Evolutionary conservation across 2,797 vertebrate genomes (phyloP), one percentile per base, ranked within the genome.

Genomic region (Myotis planiceps): DNA sequence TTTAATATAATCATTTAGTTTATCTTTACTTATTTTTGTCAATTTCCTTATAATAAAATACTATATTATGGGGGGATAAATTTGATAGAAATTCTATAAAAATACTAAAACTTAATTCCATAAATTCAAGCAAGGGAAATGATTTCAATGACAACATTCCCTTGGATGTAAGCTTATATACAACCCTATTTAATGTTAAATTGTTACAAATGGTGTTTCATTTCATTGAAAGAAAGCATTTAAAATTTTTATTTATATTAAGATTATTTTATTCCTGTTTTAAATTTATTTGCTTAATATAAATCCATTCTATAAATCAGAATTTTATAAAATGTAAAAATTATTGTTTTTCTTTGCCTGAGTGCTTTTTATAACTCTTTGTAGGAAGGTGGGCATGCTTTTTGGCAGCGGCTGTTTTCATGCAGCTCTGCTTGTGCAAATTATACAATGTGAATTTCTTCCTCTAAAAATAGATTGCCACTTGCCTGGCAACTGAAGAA

Each of bases 381-480:
- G 88, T 12, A 88, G 53, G 63, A 90, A 93, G 27, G 87, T 49
- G 18, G 66, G 68, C 37, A 9, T 79, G 32, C 60, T 39, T 47
- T 39, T 34, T 90, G 78, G 37, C 58, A 89, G 25, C n/a, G 18
- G 14, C 86, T 97, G 66, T 34, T 92, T 96, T 95, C 96, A 88
- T 65, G 23, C 5, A 82, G 37, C 25, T 75, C 66, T 93, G 32
- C 14, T 89, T 66, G 32, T 93, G 71, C 92, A 97, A 94, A 97
- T 95, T 75, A 92, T 66, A 95, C 45, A 96, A 27, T 4, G 81
- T 97, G 92, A 78, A 88, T 37, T 97, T 92, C 75, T 86, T 96
- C 93, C 21, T 91, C 90, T 97, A 95, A 97, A 98, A 98, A 96
- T 97, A 98, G 75, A 72, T 84, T 65, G 25, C 55, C 75, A 51